Conservation (phyloP, 37 sponge, comb jelly and placozoan genomes). For the Geodia barretti region DNA sequence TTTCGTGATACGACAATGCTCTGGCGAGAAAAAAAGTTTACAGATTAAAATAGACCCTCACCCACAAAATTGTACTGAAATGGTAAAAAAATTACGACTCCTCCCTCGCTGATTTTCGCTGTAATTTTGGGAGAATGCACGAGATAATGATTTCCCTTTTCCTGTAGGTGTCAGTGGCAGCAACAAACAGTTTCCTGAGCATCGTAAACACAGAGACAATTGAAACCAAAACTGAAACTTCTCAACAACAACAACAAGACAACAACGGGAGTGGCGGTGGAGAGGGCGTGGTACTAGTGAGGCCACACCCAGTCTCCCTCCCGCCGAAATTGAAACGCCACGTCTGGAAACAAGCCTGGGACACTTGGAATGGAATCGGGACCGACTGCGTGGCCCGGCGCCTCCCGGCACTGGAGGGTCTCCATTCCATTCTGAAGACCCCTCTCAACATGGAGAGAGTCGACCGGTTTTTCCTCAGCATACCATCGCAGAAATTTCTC, state of each 20-base stretch:
- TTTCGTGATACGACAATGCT: no score
- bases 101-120: no score
- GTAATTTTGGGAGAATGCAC: no score
- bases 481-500: slow-evolving; percentile 67
- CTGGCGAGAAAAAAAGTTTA: no score
- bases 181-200: slow-evolving; percentile 72
- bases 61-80: no score
- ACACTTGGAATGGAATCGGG: slow-evolving; percentile 45
- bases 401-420: neutral
- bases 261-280: no score
- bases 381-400: slow-evolving; percentile 1
- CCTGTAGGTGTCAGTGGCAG: slow-evolving; percentile 74
- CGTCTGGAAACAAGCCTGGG: slow-evolving; percentile 56
- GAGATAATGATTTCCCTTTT: neutral
- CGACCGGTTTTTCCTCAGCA: slow-evolving; percentile 10
- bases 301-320: no score
- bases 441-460: slow-evolving; percentile 1
- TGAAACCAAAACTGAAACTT: no score
- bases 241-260: no score
- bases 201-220: slow-evolving; percentile 43
- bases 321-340: neutral
- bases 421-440: slow-evolving; percentile 9
- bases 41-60: no score
- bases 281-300: no score
- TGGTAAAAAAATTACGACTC: no score